Conservation (phyloP, 2,113 vertebrate genomes). For the Vidua macroura region DNA sequence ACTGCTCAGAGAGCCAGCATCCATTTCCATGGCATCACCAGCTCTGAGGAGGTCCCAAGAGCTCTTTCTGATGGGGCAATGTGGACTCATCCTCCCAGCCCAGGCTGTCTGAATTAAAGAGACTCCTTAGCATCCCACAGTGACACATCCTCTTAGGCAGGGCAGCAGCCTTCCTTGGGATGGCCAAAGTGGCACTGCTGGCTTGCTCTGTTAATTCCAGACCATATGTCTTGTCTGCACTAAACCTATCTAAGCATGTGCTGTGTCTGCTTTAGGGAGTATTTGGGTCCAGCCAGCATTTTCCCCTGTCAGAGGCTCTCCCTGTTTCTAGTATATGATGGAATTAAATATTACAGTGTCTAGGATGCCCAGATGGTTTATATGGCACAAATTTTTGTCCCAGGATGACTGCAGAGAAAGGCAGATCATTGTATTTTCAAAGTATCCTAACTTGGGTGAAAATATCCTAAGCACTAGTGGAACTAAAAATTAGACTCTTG, state of each 20-base stretch:
- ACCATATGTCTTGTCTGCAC: not conserved
- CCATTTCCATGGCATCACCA: rapidly evolving
- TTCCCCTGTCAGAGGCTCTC: not conserved
- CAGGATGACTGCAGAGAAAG: not conserved
- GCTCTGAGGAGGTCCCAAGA: not conserved
- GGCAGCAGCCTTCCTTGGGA: not conserved
- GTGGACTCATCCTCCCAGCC: not conserved
- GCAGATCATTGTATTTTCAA: not conserved
- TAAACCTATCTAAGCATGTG: not conserved
- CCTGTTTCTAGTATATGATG: rapidly evolving
- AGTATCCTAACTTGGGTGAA: not conserved
- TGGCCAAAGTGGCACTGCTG: not conserved
- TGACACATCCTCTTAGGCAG: rapidly evolving
- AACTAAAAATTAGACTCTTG: not conserved
- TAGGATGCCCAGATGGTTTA: not conserved
- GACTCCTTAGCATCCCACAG: not conserved
- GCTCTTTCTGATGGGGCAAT: not conserved
- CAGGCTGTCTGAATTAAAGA: rapidly evolving
- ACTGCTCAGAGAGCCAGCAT: rapidly evolving
- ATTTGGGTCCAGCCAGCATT: not conserved
- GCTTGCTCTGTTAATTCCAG: not conserved
- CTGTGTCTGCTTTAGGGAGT: not conserved
- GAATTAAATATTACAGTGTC: not conserved
- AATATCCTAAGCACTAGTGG: not conserved
- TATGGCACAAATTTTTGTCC: not conserved